Percentiles rank a stretch among this genome's conserved stretches.
These are phyloP conservation scores for Microcebus griseorufus DNA, from an alignment of 2,113 vertebrate genomes.

Conservation along the genomic window DNA sequence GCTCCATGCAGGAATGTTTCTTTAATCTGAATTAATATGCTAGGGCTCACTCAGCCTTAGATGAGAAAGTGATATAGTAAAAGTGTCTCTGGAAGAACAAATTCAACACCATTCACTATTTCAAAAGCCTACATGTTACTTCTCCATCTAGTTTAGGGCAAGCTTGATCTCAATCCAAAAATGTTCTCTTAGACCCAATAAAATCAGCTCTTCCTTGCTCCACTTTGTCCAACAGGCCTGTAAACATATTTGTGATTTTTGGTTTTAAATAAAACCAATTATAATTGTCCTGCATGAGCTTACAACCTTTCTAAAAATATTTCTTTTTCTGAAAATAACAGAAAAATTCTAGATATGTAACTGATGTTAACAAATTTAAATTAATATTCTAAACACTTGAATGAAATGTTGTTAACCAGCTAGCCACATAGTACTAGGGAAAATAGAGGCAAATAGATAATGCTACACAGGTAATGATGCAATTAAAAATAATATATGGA, in stretches of 20 bases:
- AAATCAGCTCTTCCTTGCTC: neutral
- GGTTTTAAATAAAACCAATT: neutral
- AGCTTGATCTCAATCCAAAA: neutral
- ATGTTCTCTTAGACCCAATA: neutral
- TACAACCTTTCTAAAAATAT: neutral
- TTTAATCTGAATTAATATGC: conserved; percentile 24
- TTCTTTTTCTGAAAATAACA: neutral
- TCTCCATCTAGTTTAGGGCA: neutral
- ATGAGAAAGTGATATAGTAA: neutral
- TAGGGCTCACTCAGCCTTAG: neutral
- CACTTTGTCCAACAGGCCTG: neutral
- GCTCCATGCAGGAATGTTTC: neutral
- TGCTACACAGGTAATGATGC: neutral
- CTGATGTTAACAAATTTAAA: neutral
- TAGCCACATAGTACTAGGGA: neutral
- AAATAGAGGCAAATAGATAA: neutral
- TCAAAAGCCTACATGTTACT: neutral
- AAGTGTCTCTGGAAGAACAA: neutral
- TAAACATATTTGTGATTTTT: neutral
- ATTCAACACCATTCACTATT: neutral
- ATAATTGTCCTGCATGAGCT: neutral
- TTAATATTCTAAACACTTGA: neutral
- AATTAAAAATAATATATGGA: neutral
- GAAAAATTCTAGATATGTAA: neutral
- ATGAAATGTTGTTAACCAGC: neutral